phyloP scores from a whole-genome alignment of 2,888 invertebrate genomes.

The Apamea crenata region DNA sequence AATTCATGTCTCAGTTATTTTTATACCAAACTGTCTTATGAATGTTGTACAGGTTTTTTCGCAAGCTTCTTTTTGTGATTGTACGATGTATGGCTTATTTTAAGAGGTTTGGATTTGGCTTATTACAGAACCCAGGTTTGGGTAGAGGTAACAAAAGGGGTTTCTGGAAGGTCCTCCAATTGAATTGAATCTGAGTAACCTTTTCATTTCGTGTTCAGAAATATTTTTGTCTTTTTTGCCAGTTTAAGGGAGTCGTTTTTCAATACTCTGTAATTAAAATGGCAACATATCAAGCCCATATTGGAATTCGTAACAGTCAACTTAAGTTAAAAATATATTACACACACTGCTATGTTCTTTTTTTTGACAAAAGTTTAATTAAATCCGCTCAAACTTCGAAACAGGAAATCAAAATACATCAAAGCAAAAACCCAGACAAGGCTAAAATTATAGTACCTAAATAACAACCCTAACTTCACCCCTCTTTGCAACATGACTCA shows the following conservation, averaged over 20 bases:
- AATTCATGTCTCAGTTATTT: slow-evolving; percentile 57
- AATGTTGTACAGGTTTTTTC: slow-evolving; percentile 45
- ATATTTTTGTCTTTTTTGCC: not conserved
- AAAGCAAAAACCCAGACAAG: slow-evolving; percentile 24
- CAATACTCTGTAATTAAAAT: not conserved
- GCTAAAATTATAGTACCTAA: slow-evolving; percentile 23
- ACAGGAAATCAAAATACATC: slow-evolving; percentile 5
- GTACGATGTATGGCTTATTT: slow-evolving; percentile 4
- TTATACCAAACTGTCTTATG: slow-evolving; percentile 47
- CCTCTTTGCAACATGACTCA: slow-evolving; percentile 56
- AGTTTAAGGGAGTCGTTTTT: not conserved
- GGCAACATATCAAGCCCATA: not conserved
- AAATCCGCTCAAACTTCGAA: not conserved
- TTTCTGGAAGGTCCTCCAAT: not conserved
- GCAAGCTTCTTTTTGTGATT: slow-evolving; percentile 26
- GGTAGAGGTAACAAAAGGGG: not conserved
- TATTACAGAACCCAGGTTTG: not conserved
- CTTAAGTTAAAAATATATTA: not conserved
- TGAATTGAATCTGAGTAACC: not conserved
- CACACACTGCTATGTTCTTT: not conserved
- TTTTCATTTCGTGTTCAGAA: not conserved
- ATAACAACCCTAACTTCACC: slow-evolving; percentile 36
- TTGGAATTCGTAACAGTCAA: not conserved
- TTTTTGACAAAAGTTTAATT: not conserved
- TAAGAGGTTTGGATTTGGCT: not conserved